phyloP scores from a whole-genome alignment of 2,888 invertebrate genomes.

The Drosophila silvestris region DNA sequence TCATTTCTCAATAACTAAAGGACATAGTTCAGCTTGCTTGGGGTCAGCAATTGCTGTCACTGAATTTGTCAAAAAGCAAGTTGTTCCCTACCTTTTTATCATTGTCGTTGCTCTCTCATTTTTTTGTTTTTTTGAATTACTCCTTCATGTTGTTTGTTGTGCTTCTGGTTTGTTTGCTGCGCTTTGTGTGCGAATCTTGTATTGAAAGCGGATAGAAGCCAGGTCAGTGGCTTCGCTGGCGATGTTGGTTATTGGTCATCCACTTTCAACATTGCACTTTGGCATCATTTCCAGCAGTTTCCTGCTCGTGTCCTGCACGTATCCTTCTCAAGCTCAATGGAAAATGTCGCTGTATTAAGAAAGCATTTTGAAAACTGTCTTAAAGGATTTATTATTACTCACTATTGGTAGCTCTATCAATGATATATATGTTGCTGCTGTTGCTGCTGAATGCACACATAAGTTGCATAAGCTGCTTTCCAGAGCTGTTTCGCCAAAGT shows the following conservation, averaged over 20 bases:
- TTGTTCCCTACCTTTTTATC: slow-evolving; percentile 16
- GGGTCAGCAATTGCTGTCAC: slow-evolving; percentile 53
- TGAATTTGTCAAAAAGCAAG: slow-evolving; percentile 53
- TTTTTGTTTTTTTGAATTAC: slow-evolving; percentile 18
- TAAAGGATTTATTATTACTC: slow-evolving; percentile 65
- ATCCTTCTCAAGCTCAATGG: slow-evolving; percentile 47
- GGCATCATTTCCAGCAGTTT: slow-evolving; percentile 45
- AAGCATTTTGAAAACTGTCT: slow-evolving; percentile 59
- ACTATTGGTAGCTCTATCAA: slow-evolving; percentile 34
- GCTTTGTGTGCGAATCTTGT: slow-evolving; percentile 12
- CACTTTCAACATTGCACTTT: slow-evolving; percentile 32
- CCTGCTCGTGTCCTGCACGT: slow-evolving; percentile 49
- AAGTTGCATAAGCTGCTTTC: slow-evolving; percentile 47
- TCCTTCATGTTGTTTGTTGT: slow-evolving; percentile 27
- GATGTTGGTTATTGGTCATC: slow-evolving; percentile 32
- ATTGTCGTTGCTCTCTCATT: background rate
- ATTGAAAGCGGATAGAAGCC: slow-evolving; percentile 37
- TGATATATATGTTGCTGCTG: slow-evolving; percentile 10
- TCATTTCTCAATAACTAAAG: slow-evolving; percentile 19
- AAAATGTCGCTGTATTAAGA: slow-evolving; percentile 57
- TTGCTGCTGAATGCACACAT: slow-evolving; percentile 27
- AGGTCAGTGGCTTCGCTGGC: slow-evolving; percentile 42
- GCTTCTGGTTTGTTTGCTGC: slow-evolving; percentile 39
- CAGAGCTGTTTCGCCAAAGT: slow-evolving; percentile 26
- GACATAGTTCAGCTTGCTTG: slow-evolving; percentile 18